A percentile compares a stretch with the other conserved stretches of the same genome.
These are phyloP conservation scores for Drosophila nr. perissopoda DNA, from an alignment of 2,888 invertebrate genomes.

Conservation along the genomic window DNA sequence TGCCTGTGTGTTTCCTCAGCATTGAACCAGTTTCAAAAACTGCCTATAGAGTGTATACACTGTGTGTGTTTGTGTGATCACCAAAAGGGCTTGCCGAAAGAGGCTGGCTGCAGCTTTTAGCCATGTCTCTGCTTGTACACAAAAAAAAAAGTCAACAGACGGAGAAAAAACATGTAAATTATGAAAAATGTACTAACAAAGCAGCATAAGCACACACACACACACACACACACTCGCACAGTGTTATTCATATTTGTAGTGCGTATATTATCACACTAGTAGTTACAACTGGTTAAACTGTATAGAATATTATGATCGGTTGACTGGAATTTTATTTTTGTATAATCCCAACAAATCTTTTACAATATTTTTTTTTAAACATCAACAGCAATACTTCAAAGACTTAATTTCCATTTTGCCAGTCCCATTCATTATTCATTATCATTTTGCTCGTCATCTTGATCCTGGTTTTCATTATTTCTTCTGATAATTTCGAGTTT, in stretches of 20 bases:
- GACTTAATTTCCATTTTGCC: not conserved
- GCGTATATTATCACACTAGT: not conserved
- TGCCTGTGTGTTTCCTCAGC: conserved; percentile 25
- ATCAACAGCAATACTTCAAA: not conserved
- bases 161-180: conserved; percentile 76
- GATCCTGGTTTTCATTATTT: conserved; percentile 8
- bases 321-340: conserved; percentile 13
- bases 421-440: conserved; percentile 4
- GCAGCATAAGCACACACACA: conserved; percentile 46
- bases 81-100: not conserved
- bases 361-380: conserved; percentile 5
- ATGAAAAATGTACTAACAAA: conserved; percentile 80
- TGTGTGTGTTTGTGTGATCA: not conserved
- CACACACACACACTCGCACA: conserved; percentile 11
- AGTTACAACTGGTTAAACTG: not conserved
- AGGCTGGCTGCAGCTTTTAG: conserved; percentile 70
- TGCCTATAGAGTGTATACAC: not conserved
- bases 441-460: conserved; percentile 1
- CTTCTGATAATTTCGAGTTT: conserved; percentile 40
- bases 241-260: conserved; percentile 28
- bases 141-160: conserved; percentile 77
- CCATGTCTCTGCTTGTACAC: conserved; percentile 73
- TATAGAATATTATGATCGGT: not conserved
- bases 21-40: conserved; percentile 66
- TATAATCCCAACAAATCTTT: not conserved